Evolutionary conservation across 2,113 vertebrate genomes (phyloP).

Genomic region (Psilopogon haemacephalus): DNA sequence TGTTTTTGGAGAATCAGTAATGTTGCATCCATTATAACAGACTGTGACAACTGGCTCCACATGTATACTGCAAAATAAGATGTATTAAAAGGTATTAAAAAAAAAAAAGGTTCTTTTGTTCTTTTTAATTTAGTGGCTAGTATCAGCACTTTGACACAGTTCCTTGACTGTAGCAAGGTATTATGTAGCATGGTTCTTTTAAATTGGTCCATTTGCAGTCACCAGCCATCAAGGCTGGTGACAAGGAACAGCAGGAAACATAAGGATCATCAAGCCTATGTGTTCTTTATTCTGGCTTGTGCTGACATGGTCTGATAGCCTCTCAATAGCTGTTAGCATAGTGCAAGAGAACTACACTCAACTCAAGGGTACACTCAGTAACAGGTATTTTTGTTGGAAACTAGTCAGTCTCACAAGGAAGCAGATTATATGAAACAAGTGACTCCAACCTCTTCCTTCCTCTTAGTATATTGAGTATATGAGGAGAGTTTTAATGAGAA

Average conservation of each 20-base stretch:
- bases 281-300: not conserved
- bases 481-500: not conserved
- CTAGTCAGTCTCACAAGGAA: not conserved
- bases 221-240: fast-evolving
- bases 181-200: not conserved
- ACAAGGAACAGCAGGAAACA: fast-evolving
- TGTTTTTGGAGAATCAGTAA: not conserved
- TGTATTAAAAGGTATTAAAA: not conserved
- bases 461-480: not conserved
- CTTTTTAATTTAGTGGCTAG: not conserved
- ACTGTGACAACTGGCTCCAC: not conserved
- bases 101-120: not conserved
- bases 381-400: not conserved
- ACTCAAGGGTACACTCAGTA: not conserved
- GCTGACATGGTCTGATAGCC: not conserved
- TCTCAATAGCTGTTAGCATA: not conserved
- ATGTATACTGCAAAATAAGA: not conserved
- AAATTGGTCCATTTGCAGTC: not conserved
- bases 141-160: not conserved
- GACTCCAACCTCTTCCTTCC: not conserved
- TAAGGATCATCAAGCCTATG: not conserved
- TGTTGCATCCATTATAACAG: not conserved
- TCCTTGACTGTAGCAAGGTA: not conserved
- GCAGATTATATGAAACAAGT: not conserved
- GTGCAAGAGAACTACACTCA: not conserved